Conservation (phyloP, 2,888 invertebrate species). For the Chaetogeoica ovagalla region DNA sequence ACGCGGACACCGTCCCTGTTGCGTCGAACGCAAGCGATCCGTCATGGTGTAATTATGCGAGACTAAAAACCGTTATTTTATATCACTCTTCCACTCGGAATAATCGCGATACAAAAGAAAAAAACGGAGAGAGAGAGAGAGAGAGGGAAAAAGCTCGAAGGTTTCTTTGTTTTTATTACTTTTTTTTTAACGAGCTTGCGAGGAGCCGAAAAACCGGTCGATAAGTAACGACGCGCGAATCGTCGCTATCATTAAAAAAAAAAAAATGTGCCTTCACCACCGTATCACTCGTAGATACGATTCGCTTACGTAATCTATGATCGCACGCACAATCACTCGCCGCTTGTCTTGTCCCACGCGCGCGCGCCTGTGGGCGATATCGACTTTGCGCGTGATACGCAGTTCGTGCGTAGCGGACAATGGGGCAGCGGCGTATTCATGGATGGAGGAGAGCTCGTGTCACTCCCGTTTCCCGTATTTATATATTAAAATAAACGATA, state of each 20-base stretch:
- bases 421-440: no score
- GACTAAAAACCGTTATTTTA: no score
- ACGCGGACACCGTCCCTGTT: conserved; percentile 3
- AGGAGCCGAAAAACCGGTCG: neutral
- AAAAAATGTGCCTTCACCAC: neutral
- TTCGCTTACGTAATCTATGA: no score
- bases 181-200: neutral
- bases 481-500: no score
- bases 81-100: neutral
- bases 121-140: neutral
- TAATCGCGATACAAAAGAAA: neutral
- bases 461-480: no score
- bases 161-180: neutral
- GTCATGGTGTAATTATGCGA: neutral
- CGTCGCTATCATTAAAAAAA: neutral
- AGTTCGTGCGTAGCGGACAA: no score
- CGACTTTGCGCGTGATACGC: no score
- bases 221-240: neutral
- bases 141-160: neutral
- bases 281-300: neutral
- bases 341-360: no score
- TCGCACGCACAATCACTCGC: no score
- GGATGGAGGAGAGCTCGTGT: no score
- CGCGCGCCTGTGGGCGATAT: no score
- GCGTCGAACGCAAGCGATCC: conserved; percentile 24